Evolutionary conservation across 2,888 invertebrate genomes (phyloP).

Genomic region (Sinelater perroti): DNA sequence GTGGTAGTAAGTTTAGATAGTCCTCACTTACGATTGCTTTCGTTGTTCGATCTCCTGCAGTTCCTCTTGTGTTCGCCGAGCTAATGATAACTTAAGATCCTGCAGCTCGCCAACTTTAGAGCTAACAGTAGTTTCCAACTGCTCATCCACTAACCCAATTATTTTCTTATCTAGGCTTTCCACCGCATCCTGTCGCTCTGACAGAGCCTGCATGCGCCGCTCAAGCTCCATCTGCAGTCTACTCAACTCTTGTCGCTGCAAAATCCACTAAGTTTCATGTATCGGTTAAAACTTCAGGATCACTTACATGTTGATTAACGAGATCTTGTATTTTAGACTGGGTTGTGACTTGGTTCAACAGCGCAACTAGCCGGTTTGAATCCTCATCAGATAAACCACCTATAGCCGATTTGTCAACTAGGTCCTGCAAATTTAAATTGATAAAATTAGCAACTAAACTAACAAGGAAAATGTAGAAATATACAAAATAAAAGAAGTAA

Average conservation of each 20-base stretch:
- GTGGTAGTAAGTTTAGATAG: no score
- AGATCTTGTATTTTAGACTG: conserved; percentile 74
- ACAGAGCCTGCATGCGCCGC: conserved; percentile 68
- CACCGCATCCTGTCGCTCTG: conserved; percentile 72
- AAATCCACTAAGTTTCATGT: conserved; percentile 14
- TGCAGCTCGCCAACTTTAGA: conserved; percentile 48
- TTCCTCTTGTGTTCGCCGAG: conserved; percentile 63
- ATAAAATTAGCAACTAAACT: not conserved
- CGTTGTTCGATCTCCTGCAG: conserved; percentile 63
- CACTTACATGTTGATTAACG: conserved; percentile 76
- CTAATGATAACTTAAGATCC: conserved; percentile 59
- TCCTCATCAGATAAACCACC: conserved; percentile 67
- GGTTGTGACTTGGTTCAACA: conserved; percentile 72
- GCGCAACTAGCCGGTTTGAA: conserved; percentile 69
- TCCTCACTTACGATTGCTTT: conserved; percentile 62
- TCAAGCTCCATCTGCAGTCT: conserved; percentile 75
- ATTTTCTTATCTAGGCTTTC: conserved; percentile 76
- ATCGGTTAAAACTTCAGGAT: not conserved
- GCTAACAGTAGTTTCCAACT: conserved; percentile 53
- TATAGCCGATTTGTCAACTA: conserved; percentile 64
- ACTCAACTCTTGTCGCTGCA: conserved; percentile 76
- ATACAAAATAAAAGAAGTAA: conserved; percentile 37
- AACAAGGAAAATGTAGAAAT: not conserved
- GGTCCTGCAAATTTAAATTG: conserved; percentile 58
- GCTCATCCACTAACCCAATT: conserved; percentile 71